A percentile compares a stretch with the other conserved stretches of the same genome.
Evolutionary conservation across 2,113 vertebrate genomes (phyloP).

Genomic region (Serinus canaria): DNA sequence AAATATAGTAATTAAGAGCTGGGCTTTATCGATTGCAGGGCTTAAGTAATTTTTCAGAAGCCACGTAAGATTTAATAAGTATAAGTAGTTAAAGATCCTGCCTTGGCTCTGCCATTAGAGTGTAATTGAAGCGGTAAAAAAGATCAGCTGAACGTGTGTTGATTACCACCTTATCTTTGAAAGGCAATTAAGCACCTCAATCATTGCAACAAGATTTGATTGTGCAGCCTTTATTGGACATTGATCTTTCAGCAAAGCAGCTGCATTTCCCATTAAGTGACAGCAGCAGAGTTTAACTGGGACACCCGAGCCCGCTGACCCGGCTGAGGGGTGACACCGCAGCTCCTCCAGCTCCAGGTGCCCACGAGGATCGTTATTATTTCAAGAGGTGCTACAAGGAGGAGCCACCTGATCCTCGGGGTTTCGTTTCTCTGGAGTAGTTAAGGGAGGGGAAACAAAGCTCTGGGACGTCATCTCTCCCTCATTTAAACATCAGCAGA

Average conservation of each 20-base stretch:
- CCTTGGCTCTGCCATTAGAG: slow-evolving; percentile 87
- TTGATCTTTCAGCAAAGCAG: slow-evolving; percentile 84
- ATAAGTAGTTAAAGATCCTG: slow-evolving; percentile 94
- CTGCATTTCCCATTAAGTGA: slow-evolving; percentile 88
- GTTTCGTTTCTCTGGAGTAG: slow-evolving; percentile 75
- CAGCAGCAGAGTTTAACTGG: slow-evolving; percentile 79
- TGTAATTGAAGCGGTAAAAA: slow-evolving; percentile 89
- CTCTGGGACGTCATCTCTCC: slow-evolving; percentile 55
- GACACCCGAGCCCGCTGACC: slow-evolving; percentile 83
- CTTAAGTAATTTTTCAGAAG: slow-evolving; percentile 86
- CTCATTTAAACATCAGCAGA: slow-evolving; percentile 70
- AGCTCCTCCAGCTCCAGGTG: slow-evolving; percentile 70
- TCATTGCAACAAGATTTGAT: slow-evolving; percentile 84
- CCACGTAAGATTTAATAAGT: slow-evolving; percentile 90
- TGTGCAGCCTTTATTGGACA: slow-evolving; percentile 84
- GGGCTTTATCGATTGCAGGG: slow-evolving; percentile 75
- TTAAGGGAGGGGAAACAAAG: slow-evolving; percentile 76
- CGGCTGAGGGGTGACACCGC: slow-evolving; percentile 77
- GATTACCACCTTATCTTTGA: slow-evolving; percentile 91
- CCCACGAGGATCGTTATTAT: slow-evolving; percentile 71
- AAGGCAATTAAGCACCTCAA: slow-evolving; percentile 91
- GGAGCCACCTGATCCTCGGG: slow-evolving; percentile 74
- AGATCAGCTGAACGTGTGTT: slow-evolving; percentile 87
- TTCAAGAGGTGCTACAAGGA: slow-evolving; percentile 76
- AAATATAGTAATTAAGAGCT: slow-evolving; percentile 80